Evolutionary conservation across 2,888 invertebrate genomes (phyloP).

Genomic region (Drosophila engyochracea): DNA sequence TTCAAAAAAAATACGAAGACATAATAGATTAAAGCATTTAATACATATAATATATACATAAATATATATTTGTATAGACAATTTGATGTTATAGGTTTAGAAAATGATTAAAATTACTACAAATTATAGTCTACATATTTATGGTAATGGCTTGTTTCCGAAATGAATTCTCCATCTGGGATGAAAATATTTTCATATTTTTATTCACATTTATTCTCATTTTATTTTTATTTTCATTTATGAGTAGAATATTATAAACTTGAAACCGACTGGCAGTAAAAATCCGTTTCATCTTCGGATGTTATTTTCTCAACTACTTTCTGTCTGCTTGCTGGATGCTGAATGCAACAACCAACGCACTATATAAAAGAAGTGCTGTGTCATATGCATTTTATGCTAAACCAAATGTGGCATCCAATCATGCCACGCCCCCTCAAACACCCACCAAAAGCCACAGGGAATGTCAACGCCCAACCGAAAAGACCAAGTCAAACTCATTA

Average conservation of each 20-base stretch:
- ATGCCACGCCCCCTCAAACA: slow-evolving; percentile 33
- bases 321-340: background rate
- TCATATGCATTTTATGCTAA: slow-evolving; percentile 63
- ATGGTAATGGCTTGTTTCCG: background rate
- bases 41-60: no score
- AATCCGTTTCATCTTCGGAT: background rate
- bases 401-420: slow-evolving; percentile 49
- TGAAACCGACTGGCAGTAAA: background rate
- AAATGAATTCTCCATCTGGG: background rate
- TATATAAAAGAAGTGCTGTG: slow-evolving; percentile 21
- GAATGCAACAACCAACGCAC: slow-evolving; percentile 22
- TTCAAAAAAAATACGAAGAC: background rate
- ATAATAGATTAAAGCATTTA: background rate
- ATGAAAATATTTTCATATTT: background rate
- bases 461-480: slow-evolving; percentile 40
- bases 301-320: background rate
- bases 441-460: background rate
- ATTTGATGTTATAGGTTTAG: accelerated
- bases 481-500: slow-evolving; percentile 68
- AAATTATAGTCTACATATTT: background rate
- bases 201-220: accelerated
- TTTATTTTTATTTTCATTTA: background rate
- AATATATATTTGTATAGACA: no score
- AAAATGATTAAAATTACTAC: background rate
- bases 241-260: background rate